These are phyloP conservation scores for Eubucco bourcierii DNA, from an alignment of 2,113 vertebrate genomes.

Conservation along the genomic window DNA sequence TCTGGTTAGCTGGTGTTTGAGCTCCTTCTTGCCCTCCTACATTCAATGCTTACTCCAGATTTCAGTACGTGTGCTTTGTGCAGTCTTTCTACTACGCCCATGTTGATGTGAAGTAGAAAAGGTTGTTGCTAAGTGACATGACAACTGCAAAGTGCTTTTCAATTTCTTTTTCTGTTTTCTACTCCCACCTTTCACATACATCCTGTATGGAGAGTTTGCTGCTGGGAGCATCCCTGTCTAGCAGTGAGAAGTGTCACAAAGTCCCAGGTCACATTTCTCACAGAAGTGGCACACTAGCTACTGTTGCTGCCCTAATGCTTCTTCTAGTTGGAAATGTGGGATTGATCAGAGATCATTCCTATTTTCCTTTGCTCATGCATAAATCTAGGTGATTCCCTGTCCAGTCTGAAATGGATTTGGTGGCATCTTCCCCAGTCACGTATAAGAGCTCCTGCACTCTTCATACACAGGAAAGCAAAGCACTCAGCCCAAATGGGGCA, in stretches of 20 bases:
- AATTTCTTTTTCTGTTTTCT: conserved; percentile 44
- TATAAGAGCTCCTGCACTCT: background rate
- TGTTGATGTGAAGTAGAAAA: background rate
- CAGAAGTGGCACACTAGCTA: background rate
- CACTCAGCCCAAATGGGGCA: background rate
- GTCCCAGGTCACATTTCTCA: background rate
- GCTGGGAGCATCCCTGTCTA: background rate
- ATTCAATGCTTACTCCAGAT: background rate
- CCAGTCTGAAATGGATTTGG: background rate
- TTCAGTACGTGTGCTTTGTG: background rate
- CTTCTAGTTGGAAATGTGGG: background rate
- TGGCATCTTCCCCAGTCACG: rapidly evolving
- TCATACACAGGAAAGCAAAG: background rate
- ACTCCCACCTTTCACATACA: conserved; percentile 52
- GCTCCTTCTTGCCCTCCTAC: background rate
- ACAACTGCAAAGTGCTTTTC: conserved; percentile 53
- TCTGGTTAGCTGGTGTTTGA: background rate
- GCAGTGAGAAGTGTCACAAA: background rate
- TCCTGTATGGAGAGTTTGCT: background rate
- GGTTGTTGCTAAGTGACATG: conserved; percentile 52
- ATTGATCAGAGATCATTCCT: background rate
- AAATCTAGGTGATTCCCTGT: background rate
- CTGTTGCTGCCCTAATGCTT: background rate
- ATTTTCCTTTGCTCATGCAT: rapidly evolving
- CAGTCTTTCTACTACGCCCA: background rate